Evolutionary conservation across 1,140 invertebrate species (phyloP).

Genomic region (Eurosta solidaginis): DNA sequence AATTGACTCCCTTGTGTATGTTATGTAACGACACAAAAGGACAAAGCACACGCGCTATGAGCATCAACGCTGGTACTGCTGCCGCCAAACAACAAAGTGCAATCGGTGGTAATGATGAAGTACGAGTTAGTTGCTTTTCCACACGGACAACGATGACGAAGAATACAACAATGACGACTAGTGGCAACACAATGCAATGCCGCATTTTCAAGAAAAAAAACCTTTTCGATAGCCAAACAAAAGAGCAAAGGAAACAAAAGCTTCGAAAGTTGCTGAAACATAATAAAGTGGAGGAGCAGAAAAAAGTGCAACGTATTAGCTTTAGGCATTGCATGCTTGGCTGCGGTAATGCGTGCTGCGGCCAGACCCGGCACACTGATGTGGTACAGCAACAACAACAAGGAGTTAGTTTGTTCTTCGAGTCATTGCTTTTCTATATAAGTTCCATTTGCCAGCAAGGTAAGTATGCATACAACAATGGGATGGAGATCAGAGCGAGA

Average conservation of each 20-base stretch:
- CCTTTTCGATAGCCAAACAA: neutral
- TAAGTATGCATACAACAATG: neutral
- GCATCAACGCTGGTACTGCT: neutral
- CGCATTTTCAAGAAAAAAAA: too few relatives aligned
- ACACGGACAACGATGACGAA: neutral
- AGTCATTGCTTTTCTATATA: conserved; percentile 57
- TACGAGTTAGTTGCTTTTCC: neutral
- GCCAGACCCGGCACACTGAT: neutral
- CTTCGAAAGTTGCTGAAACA: neutral
- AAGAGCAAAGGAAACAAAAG: conserved; percentile 22
- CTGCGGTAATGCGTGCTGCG: conserved; percentile 31
- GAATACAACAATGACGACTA: too few relatives aligned
- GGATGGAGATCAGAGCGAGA: too few relatives aligned
- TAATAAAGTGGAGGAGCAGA: neutral
- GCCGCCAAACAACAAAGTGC: neutral
- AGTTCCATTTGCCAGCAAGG: conserved; percentile 61
- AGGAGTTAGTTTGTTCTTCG: conserved; percentile 48
- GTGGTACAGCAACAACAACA: conserved; percentile 37
- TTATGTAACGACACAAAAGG: conserved; percentile 16
- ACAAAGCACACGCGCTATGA: neutral
- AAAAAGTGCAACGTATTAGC: neutral
- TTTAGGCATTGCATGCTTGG: conserved; percentile 5
- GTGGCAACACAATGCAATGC: neutral
- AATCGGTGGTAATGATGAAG: conserved; percentile 17
- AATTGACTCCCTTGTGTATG: conserved; percentile 18